Conservation (phyloP, 2,113 vertebrate species). For the Paratilapia polleni region DNA sequence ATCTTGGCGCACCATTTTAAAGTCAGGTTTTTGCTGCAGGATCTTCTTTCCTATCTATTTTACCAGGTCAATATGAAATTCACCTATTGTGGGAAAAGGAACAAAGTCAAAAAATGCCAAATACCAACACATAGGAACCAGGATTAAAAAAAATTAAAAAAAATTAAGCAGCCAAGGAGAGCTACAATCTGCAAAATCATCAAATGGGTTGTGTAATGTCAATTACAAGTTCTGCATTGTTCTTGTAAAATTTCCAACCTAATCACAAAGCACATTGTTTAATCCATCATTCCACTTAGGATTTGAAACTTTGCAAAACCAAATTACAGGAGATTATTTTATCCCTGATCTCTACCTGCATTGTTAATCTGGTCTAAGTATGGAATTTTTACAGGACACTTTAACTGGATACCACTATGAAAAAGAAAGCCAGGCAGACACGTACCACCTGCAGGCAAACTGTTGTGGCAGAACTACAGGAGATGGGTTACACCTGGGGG, state of each 20-base stretch:
- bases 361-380: too few species aligned
- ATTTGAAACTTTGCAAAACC: too few species aligned
- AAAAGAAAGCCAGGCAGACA: too few species aligned
- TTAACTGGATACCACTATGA: too few species aligned
- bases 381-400: too few species aligned
- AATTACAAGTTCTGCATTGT: background rate
- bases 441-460: too few species aligned
- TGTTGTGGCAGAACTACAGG: too few species aligned
- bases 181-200: background rate
- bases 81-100: background rate
- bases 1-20: background rate
- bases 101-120: background rate
- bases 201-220: background rate
- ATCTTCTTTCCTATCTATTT: background rate
- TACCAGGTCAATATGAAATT: background rate
- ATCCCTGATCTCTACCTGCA: too few species aligned
- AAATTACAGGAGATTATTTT: too few species aligned
- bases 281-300: too few species aligned
- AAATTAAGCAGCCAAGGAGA: background rate
- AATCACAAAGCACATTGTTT: background rate
- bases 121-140: background rate
- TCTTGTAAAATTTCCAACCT: background rate
- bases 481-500: too few species aligned
- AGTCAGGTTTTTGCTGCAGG: background rate
- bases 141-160: background rate